Conservation (phyloP, 2,888 invertebrate genomes). For the Torymus tubicola region DNA sequence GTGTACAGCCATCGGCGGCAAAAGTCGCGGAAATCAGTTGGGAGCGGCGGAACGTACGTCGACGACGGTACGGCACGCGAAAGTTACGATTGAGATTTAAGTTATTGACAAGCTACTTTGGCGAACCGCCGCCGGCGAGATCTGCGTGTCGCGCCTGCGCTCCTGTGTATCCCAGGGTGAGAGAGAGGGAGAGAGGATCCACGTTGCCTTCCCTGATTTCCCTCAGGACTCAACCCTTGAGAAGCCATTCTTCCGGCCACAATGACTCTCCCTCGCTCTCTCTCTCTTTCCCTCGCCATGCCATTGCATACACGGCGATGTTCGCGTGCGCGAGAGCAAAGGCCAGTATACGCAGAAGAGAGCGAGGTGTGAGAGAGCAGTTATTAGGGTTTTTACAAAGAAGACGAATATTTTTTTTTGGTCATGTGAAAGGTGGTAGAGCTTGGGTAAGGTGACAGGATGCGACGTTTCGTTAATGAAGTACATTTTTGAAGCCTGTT, state of each 20-base stretch:
- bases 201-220: slow-evolving; percentile 74
- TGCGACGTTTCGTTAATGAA: too few species aligned
- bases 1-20: too few species aligned
- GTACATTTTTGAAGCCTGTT: too few species aligned
- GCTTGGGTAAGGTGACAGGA: too few species aligned
- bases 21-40: neutral
- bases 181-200: slow-evolving; percentile 28
- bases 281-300: too few species aligned
- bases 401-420: too few species aligned
- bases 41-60: slow-evolving; percentile 54
- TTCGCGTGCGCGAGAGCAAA: too few species aligned
- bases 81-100: slow-evolving; percentile 76
- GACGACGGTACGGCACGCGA: slow-evolving; percentile 28
- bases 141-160: slow-evolving; percentile 64
- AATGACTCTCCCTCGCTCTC: slow-evolving; percentile 68
- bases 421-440: too few species aligned
- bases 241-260: slow-evolving; percentile 75
- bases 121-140: slow-evolving; percentile 60
- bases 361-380: too few species aligned
- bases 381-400: too few species aligned
- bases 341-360: too few species aligned
- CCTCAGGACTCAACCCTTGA: slow-evolving; percentile 74
- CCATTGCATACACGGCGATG: too few species aligned
- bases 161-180: slow-evolving; percentile 67
- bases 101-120: slow-evolving; percentile 76